These are phyloP conservation scores for Anarhynchus alexandrinus DNA, from an alignment of 2,113 vertebrate genomes.

Conservation along the genomic window DNA sequence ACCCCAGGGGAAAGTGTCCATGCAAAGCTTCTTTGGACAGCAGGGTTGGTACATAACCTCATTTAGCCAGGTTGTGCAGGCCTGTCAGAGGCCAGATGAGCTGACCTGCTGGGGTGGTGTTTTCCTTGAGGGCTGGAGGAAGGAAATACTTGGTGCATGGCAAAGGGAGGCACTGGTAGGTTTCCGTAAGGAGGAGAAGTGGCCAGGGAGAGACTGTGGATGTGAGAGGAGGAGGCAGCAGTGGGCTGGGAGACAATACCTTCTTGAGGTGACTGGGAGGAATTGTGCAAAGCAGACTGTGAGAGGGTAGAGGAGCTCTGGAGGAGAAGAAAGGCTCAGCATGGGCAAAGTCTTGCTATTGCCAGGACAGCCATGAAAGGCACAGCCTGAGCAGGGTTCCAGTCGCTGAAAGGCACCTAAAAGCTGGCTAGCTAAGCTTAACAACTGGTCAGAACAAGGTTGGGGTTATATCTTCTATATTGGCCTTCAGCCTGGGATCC, in stretches of 20 bases:
- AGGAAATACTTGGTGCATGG: neutral
- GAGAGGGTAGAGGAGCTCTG: neutral
- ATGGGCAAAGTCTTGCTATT: neutral
- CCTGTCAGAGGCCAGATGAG: neutral
- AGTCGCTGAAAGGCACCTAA: neutral
- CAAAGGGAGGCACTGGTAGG: neutral
- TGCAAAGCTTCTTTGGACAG: neutral
- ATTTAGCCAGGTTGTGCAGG: neutral
- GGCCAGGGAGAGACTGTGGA: neutral
- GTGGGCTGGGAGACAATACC: neutral
- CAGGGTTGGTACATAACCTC: neutral
- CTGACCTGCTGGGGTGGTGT: neutral
- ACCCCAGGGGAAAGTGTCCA: rapidly evolving
- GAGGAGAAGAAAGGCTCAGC: neutral
- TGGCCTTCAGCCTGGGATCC: neutral
- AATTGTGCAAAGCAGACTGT: neutral
- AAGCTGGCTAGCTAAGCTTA: neutral
- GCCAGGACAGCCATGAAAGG: rapidly evolving
- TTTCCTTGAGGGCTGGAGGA: neutral
- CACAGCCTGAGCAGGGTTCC: neutral
- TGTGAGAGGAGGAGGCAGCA: neutral
- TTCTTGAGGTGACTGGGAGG: neutral
- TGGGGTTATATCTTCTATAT: neutral
- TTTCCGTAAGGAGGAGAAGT: neutral
- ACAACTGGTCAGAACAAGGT: neutral